Evolutionary conservation across 2,888 invertebrate genomes (phyloP).

Genomic region (Trichopria drosophilae): DNA sequence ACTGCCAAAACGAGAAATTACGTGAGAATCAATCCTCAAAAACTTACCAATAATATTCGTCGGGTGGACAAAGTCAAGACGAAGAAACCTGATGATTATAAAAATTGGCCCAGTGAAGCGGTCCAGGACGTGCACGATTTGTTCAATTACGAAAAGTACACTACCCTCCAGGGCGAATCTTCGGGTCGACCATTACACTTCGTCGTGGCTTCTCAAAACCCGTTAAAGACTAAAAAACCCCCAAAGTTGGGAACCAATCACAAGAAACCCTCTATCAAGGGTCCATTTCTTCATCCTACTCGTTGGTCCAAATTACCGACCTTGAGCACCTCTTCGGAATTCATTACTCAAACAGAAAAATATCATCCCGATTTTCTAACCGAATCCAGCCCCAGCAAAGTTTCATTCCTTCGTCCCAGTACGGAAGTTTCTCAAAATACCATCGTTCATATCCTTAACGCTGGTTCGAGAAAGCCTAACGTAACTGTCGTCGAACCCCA

Average conservation of each 20-base stretch:
- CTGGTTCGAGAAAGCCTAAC: conserved; percentile 42
- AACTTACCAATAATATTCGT: conserved; percentile 7
- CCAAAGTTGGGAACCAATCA: no score
- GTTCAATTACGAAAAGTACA: conserved; percentile 52
- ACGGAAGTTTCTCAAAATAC: conserved; percentile 51
- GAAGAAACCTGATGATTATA: conserved; percentile 28
- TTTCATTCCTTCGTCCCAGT: no score
- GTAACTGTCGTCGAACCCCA: conserved; percentile 32
- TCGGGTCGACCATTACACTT: conserved; percentile 20
- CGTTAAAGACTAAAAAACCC: no score
- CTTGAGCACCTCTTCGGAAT: no score
- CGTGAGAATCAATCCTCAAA: conserved; percentile 28
- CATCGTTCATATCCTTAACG: conserved; percentile 50
- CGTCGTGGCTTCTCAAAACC: no score
- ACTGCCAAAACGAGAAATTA: conserved; percentile 17
- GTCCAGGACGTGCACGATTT: conserved; percentile 45
- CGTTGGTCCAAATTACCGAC: conserved; percentile 50
- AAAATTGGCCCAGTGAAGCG: conserved; percentile 51
- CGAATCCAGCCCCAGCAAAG: no score
- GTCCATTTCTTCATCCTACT: conserved; percentile 40
- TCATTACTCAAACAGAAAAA: no score
- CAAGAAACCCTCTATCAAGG: conserved; percentile 28
- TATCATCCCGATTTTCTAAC: no score
- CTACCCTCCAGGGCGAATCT: conserved; percentile 35
- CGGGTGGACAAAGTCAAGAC: conserved; percentile 17